Evolutionary conservation across 2,113 vertebrate genomes (phyloP).

Genomic region (Myrmecophaga tridactyla): DNA sequence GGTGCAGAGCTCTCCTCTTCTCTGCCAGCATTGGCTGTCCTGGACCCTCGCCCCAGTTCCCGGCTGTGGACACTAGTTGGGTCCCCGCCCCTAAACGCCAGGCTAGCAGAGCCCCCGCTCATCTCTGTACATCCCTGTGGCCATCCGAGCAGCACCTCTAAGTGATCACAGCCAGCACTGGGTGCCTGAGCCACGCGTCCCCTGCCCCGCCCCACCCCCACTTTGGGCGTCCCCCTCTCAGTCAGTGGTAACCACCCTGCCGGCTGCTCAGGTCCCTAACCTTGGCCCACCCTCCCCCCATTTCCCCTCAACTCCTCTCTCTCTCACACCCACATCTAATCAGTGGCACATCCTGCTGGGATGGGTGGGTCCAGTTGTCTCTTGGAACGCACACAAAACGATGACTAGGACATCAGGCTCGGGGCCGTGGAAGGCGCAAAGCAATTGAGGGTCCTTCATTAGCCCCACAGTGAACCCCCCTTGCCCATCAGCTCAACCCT

Average conservation of each 20-base stretch:
- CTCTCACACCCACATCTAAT: not conserved
- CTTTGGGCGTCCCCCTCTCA: too few relatives aligned
- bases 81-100: not conserved
- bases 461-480: not conserved
- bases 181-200: too few relatives aligned
- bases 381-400: not conserved
- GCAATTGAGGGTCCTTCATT: not conserved
- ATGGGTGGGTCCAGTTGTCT: not conserved
- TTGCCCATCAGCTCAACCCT: not conserved
- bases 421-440: not conserved
- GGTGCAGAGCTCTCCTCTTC: not conserved
- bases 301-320: not conserved
- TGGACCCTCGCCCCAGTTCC: too few relatives aligned
- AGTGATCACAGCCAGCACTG: not conserved
- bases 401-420: accelerated
- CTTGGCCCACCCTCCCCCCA: too few relatives aligned
- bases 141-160: not conserved
- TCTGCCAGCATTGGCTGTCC: not conserved
- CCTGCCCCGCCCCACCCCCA: not conserved
- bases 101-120: not conserved
- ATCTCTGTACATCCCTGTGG: not conserved
- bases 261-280: not conserved
- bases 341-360: not conserved
- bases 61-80: too few relatives aligned
- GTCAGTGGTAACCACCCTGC: too few relatives aligned